A percentile compares a stretch with the other conserved stretches of the same genome.
Conservation (phyloP, 2,797 vertebrate species). For the Chelon labrosus region DNA sequence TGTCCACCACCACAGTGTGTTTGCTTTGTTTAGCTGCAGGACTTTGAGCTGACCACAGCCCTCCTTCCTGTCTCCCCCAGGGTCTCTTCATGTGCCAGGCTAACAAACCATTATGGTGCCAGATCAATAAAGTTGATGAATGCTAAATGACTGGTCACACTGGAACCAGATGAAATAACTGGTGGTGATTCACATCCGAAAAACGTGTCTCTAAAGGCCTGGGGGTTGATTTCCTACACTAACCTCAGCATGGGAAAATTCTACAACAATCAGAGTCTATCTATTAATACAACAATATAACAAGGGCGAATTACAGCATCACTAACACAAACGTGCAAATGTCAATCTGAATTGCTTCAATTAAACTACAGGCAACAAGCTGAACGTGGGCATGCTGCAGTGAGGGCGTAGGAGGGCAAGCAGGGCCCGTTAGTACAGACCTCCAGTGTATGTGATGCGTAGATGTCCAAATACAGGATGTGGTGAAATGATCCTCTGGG, state of each 20-base stretch:
- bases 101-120: slow-evolving; percentile 68
- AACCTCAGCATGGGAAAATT: slow-evolving; percentile 21
- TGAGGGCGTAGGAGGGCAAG: slow-evolving; percentile 15
- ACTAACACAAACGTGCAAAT: not conserved
- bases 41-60: slow-evolving; percentile 61
- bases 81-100: slow-evolving; percentile 61
- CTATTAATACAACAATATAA: slow-evolving; percentile 1
- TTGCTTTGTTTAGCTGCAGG: slow-evolving; percentile 55
- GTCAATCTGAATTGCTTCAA: not conserved
- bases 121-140: slow-evolving; percentile 68
- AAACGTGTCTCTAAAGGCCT: slow-evolving; percentile 46
- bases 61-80: slow-evolving; percentile 58
- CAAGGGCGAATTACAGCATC: not conserved
- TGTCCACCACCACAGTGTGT: slow-evolving; percentile 25
- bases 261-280: slow-evolving; percentile 4
- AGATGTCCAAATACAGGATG: slow-evolving; percentile 59
- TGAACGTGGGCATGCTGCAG: slow-evolving; percentile 3
- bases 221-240: slow-evolving; percentile 35
- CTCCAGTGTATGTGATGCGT: slow-evolving; percentile 12
- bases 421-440: slow-evolving; percentile 14
- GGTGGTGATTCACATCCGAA: slow-evolving; percentile 63
- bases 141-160: slow-evolving; percentile 59
- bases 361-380: slow-evolving; percentile 12
- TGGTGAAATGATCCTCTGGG: slow-evolving; percentile 48
- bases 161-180: slow-evolving; percentile 58